A percentile compares a stretch with the other conserved stretches of the same genome.
Evolutionary conservation across 1,140 invertebrate species (phyloP).

Genomic region (Gonatopus flavifemur): DNA sequence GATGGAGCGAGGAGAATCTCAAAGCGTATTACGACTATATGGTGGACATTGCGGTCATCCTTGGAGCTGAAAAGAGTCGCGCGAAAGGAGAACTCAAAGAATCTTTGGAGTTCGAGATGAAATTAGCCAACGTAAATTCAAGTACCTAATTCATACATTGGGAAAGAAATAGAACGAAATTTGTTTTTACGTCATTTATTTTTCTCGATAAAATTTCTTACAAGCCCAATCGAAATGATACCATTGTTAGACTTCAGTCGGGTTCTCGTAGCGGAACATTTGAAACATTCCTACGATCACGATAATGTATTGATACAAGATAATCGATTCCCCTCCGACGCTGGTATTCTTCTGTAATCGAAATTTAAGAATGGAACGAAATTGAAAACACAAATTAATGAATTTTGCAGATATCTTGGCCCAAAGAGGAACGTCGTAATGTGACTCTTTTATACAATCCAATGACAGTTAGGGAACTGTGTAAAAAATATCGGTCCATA

Average conservation of each 20-base stretch:
- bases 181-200: no score
- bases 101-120: conserved; percentile 90
- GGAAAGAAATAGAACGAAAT: no score
- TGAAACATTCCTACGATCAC: conserved; percentile 36
- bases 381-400: no score
- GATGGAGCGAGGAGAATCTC: conserved; percentile 76
- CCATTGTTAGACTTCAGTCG: no score
- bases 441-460: conserved; percentile 89
- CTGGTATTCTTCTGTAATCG: no score
- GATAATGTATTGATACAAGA: conserved; percentile 44
- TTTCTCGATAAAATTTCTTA: no score
- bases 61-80: conserved; percentile 75
- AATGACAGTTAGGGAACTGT: conserved; percentile 77
- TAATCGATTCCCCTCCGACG: conserved; percentile 40
- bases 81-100: conserved; percentile 77
- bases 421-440: conserved; percentile 87
- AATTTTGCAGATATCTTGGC: conserved; percentile 75
- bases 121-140: conserved; percentile 92
- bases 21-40: conserved; percentile 80
- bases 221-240: no score
- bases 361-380: no score
- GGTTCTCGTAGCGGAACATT: not conserved
- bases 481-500: conserved; percentile 72
- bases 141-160: no score
- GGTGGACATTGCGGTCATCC: conserved; percentile 83